Evolutionary conservation across 1,140 invertebrate genomes (phyloP), one percentile per base, ranked within the genome.

Genomic region (Anastrepha obliqua): DNA sequence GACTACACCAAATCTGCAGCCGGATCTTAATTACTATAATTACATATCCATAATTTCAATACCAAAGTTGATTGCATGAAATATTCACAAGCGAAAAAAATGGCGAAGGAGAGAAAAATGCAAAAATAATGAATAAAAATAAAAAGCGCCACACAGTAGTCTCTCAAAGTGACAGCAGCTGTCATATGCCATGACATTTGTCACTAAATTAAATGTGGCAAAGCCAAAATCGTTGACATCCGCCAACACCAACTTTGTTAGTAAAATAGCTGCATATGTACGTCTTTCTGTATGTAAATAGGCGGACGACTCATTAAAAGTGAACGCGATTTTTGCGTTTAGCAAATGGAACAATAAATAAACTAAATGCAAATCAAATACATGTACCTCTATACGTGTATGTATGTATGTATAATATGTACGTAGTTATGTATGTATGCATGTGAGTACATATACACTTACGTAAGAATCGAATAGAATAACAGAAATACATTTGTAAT

Each of bases 221-320:
- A 29, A 55, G 44, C 47, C 47, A 51, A 81, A 81, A 55, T 9
- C 47, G 47, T n/a, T 62, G 60, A 62, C 60, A 62, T 7, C 74
- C 74, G 74, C 74, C 74, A 81, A 81, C 74, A 47, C 74, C 47
- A 81, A 81, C 29, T n/a, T 51, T n/a, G 20, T 47, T 74, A 20
- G 13, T 13, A 62, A 20, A 67, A 15, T 29, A 29, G 29, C 29
- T 29, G 29, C 29, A 29, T 29, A 29, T 29, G 29, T 29, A 29
- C 29, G 29, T 29, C 29, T 29, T 0, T 55, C 1, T 6, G 67
- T 2, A 55, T 20, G 17, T n/a, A 20, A 29, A 81, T 58, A n/a
- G 74, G 74, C 74, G 74, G 47, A 15, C 11, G 44, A 20, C 20
- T 8, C 47, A 9, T 81, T 9, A 29, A 42, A 81, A 17, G 2